phyloP scores from a whole-genome alignment of 2,797 vertebrate species.

The Phrynocephalus vlangalii region DNA sequence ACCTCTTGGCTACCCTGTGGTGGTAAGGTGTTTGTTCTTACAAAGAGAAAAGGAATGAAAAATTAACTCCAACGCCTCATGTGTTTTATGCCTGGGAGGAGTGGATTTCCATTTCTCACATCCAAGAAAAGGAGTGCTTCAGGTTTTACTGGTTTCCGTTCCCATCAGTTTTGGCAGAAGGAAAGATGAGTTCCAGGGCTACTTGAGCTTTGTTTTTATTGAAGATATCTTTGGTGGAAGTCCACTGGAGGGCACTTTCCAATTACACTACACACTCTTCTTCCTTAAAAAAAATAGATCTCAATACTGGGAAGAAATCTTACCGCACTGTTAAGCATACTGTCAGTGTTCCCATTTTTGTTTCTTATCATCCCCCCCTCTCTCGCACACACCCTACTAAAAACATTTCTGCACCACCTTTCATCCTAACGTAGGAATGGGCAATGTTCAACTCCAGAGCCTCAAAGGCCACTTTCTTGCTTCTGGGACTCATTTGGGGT shows the following conservation, averaged over 20 bases:
- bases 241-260: conserved; percentile 8
- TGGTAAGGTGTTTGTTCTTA: background rate
- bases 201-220: background rate
- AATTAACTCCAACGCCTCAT: background rate
- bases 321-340: no score
- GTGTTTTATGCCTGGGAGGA: background rate
- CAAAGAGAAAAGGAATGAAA: background rate
- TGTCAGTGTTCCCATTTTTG: no score
- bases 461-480: no score
- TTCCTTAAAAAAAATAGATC: no score
- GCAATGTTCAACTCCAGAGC: no score
- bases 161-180: background rate
- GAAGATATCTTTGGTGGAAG: background rate
- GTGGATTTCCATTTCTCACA: conserved; percentile 19
- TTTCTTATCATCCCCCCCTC: no score
- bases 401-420: no score
- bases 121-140: conserved; percentile 16
- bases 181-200: background rate
- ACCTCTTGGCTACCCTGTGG: conserved; percentile 2
- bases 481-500: no score
- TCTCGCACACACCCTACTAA: no score
- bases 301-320: no score
- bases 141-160: conserved; percentile 8
- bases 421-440: no score
- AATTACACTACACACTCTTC: background rate